phyloP scores from a whole-genome alignment of 2,888 invertebrate genomes.

The Tiliacea citrago region DNA sequence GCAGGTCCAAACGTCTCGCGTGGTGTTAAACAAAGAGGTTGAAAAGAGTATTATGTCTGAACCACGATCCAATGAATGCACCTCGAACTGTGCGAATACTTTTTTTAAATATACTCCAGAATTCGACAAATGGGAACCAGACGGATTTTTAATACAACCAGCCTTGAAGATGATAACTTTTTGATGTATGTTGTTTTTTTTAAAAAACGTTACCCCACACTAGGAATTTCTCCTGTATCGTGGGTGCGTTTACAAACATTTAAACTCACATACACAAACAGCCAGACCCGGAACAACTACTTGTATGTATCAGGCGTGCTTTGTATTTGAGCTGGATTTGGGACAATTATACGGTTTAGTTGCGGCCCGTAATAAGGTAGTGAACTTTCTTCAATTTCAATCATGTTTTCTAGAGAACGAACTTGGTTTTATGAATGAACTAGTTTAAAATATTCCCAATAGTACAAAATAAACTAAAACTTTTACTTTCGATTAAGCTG shows the following conservation, averaged over 20 bases:
- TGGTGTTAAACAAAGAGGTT: slow-evolving; percentile 84
- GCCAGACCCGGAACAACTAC: too few relatives aligned
- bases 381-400: not conserved
- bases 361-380: not conserved
- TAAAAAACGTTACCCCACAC: too few relatives aligned
- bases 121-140: slow-evolving; percentile 37
- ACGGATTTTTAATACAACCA: slow-evolving; percentile 23
- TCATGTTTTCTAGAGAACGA: too few relatives aligned
- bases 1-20: slow-evolving; percentile 78
- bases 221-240: too few relatives aligned
- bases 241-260: too few relatives aligned
- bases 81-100: slow-evolving; percentile 27
- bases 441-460: not conserved
- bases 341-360: not conserved
- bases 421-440: not conserved
- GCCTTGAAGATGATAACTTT: slow-evolving; percentile 19
- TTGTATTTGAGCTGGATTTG: slow-evolving; percentile 16
- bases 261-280: too few relatives aligned
- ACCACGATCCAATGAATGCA: slow-evolving; percentile 69
- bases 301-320: not conserved
- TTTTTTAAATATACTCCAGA: slow-evolving; percentile 35
- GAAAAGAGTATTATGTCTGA: slow-evolving; percentile 85
- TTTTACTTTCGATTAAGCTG: slow-evolving; percentile 56
- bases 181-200: too few relatives aligned
- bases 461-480: slow-evolving; percentile 15